Base-by-base conservation (phyloP, 2,888 invertebrate genomes). In the Heliconius aoede region DNA sequence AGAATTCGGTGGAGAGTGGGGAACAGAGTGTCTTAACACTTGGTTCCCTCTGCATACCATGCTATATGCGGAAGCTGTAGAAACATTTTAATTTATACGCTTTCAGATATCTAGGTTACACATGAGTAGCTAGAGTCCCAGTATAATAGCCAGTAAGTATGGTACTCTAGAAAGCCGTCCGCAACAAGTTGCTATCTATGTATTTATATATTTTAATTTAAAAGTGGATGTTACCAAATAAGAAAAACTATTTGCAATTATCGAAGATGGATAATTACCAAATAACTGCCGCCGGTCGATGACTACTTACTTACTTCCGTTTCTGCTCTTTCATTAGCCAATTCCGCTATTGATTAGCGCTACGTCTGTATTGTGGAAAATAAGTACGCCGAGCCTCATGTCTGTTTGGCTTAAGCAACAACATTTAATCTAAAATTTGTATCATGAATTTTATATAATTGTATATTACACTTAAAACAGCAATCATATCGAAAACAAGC, bases 271-370 rank as follows among this genome's bases (percentile, higher is more conserved):
- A 81, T 83, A 83, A 83, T 80, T 85, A 86, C 87, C 85, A 83
- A 85, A 85, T 82, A 83, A 80, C 79, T 79, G 36, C 64, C 51
- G 78, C 83, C 83, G 82, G 83, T 87, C 86, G 84, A 85, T 86
- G 84, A 82, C 85, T 89, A 90, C 88, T 90, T 90, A 89, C 83
- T 85, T 85, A 90, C 90, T 90, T 93, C 92, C 92, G 90, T 85
- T 87, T 78, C 92, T 90, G 85, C 87, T 79, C 82, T 83, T 74
- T 84, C 84, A 85, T 83, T 85, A 86, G 84, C 83, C 84, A 78
- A 85, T 82, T 79, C 85, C 84, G 85, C 82, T 84, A 85, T 84
- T 86, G 84, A 83, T 84, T 87, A 85, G 84, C 78, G 84, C 78
- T 79, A 76, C 77, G 80, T 82, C 30, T 85, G 80, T 83, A 83